Conservation (phyloP, 2,888 invertebrate species). For the Lymantria monacha region DNA sequence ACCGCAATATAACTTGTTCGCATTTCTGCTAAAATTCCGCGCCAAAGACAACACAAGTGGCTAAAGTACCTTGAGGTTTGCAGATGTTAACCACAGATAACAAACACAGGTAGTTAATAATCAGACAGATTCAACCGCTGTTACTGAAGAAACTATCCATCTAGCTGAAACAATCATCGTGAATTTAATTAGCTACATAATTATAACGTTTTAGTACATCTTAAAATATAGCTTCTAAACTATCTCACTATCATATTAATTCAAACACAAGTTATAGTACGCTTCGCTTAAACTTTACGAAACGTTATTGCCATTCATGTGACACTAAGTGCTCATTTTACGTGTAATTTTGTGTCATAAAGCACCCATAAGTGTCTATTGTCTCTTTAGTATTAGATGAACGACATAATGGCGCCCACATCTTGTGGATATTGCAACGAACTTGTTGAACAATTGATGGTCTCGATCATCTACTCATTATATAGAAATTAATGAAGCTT, state of each 20-base stretch:
- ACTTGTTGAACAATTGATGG: conserved; percentile 13
- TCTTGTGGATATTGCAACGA: conserved; percentile 20
- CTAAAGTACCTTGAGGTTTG: too few species aligned
- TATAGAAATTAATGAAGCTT: too few species aligned
- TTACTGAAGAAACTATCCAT: too few species aligned
- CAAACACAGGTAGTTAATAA: too few species aligned
- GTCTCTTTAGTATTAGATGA: conserved; percentile 15
- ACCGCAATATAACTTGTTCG: too few species aligned
- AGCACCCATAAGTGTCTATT: conserved; percentile 15
- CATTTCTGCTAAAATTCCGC: too few species aligned
- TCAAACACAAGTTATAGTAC: not conserved
- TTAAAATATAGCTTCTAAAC: not conserved
- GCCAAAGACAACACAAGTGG: too few species aligned
- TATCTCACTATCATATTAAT: conserved; percentile 1
- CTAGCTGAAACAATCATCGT: too few species aligned
- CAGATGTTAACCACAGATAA: too few species aligned
- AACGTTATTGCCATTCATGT: conserved; percentile 6
- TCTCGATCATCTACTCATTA: conserved; percentile 9
- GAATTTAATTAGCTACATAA: too few species aligned
- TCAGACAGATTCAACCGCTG: too few species aligned
- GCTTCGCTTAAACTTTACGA: conserved; percentile 3
- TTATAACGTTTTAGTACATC: too few species aligned
- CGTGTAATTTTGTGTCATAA: conserved; percentile 21
- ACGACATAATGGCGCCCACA: conserved; percentile 10
- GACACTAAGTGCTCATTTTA: conserved; percentile 13